Percentiles rank a stretch among this genome's conserved stretches.
These are phyloP conservation scores for Ceryle rudis DNA, from an alignment of 2,797 vertebrate species.

Conservation along the genomic window DNA sequence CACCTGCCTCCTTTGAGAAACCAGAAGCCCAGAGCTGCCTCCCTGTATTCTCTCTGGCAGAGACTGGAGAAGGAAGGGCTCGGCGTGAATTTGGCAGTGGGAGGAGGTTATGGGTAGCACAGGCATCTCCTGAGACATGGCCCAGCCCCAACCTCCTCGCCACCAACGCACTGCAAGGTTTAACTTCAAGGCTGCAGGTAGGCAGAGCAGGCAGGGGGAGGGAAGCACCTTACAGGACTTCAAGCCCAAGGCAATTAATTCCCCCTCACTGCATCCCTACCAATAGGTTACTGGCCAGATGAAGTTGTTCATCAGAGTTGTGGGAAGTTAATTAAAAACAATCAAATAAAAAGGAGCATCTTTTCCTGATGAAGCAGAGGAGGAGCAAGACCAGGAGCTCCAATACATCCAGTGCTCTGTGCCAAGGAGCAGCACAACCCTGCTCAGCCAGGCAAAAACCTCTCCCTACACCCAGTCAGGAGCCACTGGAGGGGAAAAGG, in stretches of 20 bases:
- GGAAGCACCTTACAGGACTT: neutral
- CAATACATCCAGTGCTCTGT: accelerated
- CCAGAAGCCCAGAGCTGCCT: neutral
- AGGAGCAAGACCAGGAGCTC: neutral
- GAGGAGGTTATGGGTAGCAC: neutral
- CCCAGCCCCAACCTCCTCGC: neutral
- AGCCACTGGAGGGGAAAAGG: neutral
- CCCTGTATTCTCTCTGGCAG: neutral
- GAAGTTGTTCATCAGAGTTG: neutral
- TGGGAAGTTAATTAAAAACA: neutral
- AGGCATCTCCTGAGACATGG: accelerated
- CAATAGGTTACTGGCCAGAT: neutral
- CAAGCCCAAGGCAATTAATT: neutral
- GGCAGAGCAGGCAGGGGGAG: neutral
- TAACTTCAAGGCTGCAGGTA: neutral
- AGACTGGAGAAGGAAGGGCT: neutral
- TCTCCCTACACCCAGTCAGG: neutral
- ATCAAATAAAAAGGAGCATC: neutral
- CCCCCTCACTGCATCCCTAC: neutral
- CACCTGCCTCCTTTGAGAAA: neutral
- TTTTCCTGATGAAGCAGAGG: neutral
- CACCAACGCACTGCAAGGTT: accelerated
- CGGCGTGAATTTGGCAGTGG: neutral
- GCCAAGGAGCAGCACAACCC: neutral
- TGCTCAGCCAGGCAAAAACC: neutral